Evolutionary conservation across 2,797 vertebrate species (phyloP), one percentile per base, ranked within the genome.

Genomic region (Naso thynnoides): DNA sequence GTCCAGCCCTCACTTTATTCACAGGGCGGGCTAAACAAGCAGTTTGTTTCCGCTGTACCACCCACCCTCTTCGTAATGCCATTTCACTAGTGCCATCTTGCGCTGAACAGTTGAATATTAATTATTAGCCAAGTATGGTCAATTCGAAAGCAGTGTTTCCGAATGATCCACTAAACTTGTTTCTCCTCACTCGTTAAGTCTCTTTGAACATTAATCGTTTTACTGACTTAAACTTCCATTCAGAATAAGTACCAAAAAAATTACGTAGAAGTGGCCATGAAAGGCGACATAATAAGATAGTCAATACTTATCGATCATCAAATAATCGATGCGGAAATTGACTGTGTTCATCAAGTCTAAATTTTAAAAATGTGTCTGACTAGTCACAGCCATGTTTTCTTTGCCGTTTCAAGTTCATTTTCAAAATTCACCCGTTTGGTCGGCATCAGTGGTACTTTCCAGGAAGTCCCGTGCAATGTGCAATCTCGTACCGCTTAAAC

Each of bases 371-470:
- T 14, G 7, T 44, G n/a, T 42, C 31, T n/a, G 1, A 49, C 8
- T 5, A 0, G 33, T 2, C 33, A 36, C 13, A 3, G 4, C 10
- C 1, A 14, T 19, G 15, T 50, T 41, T 36, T 5, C 0, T 57
- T 44, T 50, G 39, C 24, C 3, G 0, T 57, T 44, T 16, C 0
- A 49, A 11, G 24, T 48, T 58, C 18, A 11, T 54, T 47, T 21
- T 31, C 6, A 21, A 27, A 19, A 15, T 0, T 0, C 58, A 9
- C 74, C 80, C 83, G 42, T 7, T 8, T 56, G 2, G 6, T 27
- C 29, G 33, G 52, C 31, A 15, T 4, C 38, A 59, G 78, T 91
- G 92, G 90, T 91, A 87, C 63, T 0, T 84, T 86, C 92, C 91
- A 87, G 92, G 89, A 93, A 92, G 87, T 81, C 3, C 4, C 0